Evolutionary conservation across 1,140 invertebrate species (phyloP).

Genomic region (Drosophila arawakana): DNA sequence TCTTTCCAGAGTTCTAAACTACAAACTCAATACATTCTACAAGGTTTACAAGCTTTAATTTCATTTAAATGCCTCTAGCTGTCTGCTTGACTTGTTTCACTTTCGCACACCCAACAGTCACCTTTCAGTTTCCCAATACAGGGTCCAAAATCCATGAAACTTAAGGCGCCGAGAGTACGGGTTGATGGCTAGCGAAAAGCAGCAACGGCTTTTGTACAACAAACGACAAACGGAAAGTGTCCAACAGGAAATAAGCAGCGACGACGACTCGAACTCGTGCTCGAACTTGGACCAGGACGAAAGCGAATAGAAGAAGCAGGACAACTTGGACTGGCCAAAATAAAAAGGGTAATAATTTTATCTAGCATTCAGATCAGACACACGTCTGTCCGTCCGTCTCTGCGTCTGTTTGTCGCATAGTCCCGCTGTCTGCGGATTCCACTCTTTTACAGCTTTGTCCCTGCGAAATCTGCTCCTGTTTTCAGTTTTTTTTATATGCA

Average conservation of each 20-base stretch:
- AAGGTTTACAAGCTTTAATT: too few relatives aligned
- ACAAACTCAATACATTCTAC: too few relatives aligned
- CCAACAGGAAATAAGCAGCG: conserved; percentile 83
- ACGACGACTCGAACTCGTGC: conserved; percentile 48
- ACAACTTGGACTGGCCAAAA: conserved; percentile 50
- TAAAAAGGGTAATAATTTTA: conserved; percentile 84
- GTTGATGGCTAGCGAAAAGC: conserved; percentile 20
- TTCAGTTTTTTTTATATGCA: conserved; percentile 41
- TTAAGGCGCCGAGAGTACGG: conserved; percentile 24
- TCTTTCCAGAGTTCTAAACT: too few relatives aligned
- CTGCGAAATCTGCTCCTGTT: conserved; percentile 6
- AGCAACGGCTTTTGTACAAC: conserved; percentile 73
- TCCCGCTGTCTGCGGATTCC: not conserved
- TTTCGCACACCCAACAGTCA: too few relatives aligned
- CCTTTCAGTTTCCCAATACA: too few relatives aligned
- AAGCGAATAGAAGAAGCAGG: conserved; percentile 15
- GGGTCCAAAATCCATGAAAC: conserved; percentile 17
- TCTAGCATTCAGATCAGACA: conserved; percentile 84
- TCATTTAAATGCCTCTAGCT: too few relatives aligned
- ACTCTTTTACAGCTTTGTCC: conserved; percentile 9
- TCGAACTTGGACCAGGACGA: conserved; percentile 35
- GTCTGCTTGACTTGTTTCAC: too few relatives aligned
- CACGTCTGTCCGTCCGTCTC: conserved; percentile 56
- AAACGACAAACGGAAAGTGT: conserved; percentile 84
- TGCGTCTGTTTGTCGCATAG: not conserved